Base-by-base conservation (phyloP, 2,888 invertebrate species). In the Mythimna pallens region DNA sequence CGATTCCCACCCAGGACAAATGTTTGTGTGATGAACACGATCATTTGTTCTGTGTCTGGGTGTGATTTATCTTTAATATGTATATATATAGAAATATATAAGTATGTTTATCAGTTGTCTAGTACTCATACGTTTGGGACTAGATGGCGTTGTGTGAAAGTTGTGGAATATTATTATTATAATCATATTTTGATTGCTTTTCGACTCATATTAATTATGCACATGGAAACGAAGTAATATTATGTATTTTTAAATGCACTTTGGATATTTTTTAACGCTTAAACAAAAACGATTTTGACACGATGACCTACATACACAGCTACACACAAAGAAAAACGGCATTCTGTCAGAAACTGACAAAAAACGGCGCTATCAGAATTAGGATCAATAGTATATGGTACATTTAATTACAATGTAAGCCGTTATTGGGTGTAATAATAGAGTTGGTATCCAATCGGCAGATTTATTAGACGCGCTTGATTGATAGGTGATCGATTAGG, bases 401-500 rank as follows among this genome's bases (percentile, higher is more conserved):
- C 36, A 20, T 76, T 89, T 94, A 93, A 94, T 94, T 93, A 91
- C 85, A 85, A 77, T 73, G 82, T 82, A 70, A 81, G 83, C 78
- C 85, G 89, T 92, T 93, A 93, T 92, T 89, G 89, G 86, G 83
- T 87, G 85, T 94, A 94, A 94, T 94, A 88, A 94, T 86, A 92
- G 77, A 88, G 84, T 92, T 78, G 80, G 79, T 86, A 75, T 71
- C 69, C 87, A 91, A 91, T 90, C 74, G 89, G 83, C 86, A 89
- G 92, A 95, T 95, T 94, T 95, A 95, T 95, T 93, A 87, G 89
- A 87, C 85, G 82, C 78, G 79, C 81, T 90, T 95, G 95, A 95
- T 95, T 95, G 95, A 95, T 95, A 92, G 91, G 92, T 95, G 94
- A 95, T 94, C 90, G 89, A 82, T 82, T 87, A 76, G 83, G 76